Evolutionary conservation across 2,888 invertebrate species (phyloP), one percentile per base, ranked within the genome.

Genomic region (Celastrina argiolus): DNA sequence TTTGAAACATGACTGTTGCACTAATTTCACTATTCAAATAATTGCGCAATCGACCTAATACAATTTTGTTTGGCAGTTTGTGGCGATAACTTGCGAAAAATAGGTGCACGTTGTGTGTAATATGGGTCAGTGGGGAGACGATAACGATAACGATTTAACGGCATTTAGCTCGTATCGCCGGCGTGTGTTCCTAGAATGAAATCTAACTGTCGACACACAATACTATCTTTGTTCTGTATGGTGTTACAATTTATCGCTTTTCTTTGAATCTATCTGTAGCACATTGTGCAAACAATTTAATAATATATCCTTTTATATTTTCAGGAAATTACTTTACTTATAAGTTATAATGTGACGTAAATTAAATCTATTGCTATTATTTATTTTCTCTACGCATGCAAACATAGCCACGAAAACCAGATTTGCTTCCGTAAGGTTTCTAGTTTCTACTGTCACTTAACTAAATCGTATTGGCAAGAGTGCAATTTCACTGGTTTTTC

Each of bases 181-280:
- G 73, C 72, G 71, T 70, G 69, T 74, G 70, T 87, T 87, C 87
- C 76, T 74, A 80, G 86, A 84, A 87, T 75, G 71, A 72, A 71
- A 73, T 77, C 74, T 81, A 78, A 83, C 79, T 82, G 74, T 72
- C 69, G 72, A 69, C 66, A 67, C 36, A 85, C 80, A 85, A 81
- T 72, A 74, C 73, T 70, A 70, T 73, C 81, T 78, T 82, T 84
- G 78, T 70, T 64, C 70, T 70, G 59, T 28, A 70, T 71, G 18
- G 34, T 14, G 22, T 34, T 61, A 36, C 61, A 61, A 18, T 61
- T 61, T 61, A 36, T 61, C 39, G 39, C 61, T 61, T 14, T 61
- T 61, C 61, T 36, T 14, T 22, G 61, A 61, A 61, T 61, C 61
- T 61, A 36, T 39, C 22, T 61, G 22, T 61, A 22, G 31, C 14